Base-by-base conservation (phyloP, 53 echinoderm and acorn worm genomes). In the Patiria pectinifera region DNA sequence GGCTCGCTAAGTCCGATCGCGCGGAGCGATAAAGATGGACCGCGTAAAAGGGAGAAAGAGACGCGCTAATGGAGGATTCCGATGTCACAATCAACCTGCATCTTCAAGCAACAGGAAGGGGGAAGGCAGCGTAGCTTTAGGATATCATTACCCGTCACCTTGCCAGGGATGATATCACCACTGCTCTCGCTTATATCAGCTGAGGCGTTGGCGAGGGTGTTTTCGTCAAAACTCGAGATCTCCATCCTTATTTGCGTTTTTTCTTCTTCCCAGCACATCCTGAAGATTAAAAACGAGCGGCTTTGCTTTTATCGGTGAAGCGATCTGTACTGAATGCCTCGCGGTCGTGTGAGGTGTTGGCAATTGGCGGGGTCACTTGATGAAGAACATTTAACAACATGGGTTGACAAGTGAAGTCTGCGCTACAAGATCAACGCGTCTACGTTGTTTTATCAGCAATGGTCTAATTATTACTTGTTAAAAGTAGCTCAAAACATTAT, bases 11-110 rank as follows among this genome's bases (percentile, higher is more conserved):
- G 72, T 86, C 21, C 19, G 86, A 72, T 86, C 22, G 48, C 48
- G 69, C 49, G 75, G 47, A 49, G 19, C 72, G 69, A 69, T 48
- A 86, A 53, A 35, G 35, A 35, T 35, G 35, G 35, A 46, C 13
- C 3, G 3, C 16, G 47, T 13, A 45, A 46, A 11, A 14, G 48
- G 23, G 6, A 53, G 23, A 21, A 74, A 11, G 48, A 16, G 53
- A n/a, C 71, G 72, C 72, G 86, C 23, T 86, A 86, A 86, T 86
- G 86, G 86, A 49, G n/a, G 86, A 74, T 72, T 48, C 71, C 19
- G 45, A 11, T 24, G 75, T 48, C 71, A 86, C 46, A 45, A 62
- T 70, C 44, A 35, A 48, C 48, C 16, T 13, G 75, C 25, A 58
- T 48, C 86, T 71, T 75, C 21, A 48, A 72, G 86, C 86, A 86